These are phyloP conservation scores for Tachina fera DNA, from an alignment of 2,888 invertebrate genomes.

Conservation along the genomic window DNA sequence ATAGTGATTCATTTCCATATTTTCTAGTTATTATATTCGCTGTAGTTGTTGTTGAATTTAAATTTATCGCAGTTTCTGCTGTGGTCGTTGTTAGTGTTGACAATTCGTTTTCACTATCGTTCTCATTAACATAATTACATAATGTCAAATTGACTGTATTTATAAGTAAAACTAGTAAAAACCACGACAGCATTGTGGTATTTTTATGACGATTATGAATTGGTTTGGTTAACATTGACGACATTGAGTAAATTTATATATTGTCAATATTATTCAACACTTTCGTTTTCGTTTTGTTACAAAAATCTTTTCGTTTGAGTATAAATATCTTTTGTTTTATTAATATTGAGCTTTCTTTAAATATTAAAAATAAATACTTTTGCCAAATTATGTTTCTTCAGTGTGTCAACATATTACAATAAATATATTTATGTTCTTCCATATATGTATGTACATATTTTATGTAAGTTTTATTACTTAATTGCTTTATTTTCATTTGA, in stretches of 20 bases:
- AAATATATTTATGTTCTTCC: no score
- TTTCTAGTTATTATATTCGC: slow-evolving; percentile 73
- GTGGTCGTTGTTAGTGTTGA: slow-evolving; percentile 21
- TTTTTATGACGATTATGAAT: slow-evolving; percentile 30
- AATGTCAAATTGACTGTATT: slow-evolving; percentile 75
- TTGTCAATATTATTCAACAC: slow-evolving; percentile 59
- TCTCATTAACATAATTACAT: slow-evolving; percentile 75
- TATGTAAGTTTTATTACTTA: background rate
- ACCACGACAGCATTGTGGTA: slow-evolving; percentile 71
- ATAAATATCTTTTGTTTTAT: background rate
- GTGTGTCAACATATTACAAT: no score
- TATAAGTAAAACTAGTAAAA: slow-evolving; percentile 70
- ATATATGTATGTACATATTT: no score
- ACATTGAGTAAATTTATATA: background rate
- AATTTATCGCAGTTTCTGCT: slow-evolving; percentile 65
- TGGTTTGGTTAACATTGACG: slow-evolving; percentile 21
- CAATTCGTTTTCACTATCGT: slow-evolving; percentile 73
- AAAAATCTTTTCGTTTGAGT: no score
- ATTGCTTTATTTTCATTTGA: background rate
- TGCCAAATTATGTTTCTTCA: no score
- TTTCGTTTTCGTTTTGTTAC: slow-evolving; percentile 77
- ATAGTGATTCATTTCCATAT: slow-evolving; percentile 77
- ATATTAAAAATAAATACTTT: no score
- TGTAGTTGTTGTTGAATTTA: slow-evolving; percentile 39
- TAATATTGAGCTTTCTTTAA: background rate